Percentiles rank a stretch among this genome's conserved stretches.
Evolutionary conservation across 2,888 invertebrate species (phyloP).

Genomic region (Spilosoma lubricipeda): DNA sequence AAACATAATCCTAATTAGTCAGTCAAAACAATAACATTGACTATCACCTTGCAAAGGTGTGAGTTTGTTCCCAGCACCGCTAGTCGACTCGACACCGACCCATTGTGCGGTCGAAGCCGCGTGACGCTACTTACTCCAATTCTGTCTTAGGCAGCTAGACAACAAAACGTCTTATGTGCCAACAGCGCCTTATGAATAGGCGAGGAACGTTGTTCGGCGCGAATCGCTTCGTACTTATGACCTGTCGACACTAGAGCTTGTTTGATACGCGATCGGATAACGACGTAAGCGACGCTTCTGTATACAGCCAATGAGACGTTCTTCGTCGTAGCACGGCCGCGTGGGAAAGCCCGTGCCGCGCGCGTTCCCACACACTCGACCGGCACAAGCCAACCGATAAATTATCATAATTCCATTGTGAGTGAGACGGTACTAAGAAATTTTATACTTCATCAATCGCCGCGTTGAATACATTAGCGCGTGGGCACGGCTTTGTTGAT

Average conservation of each 20-base stretch:
- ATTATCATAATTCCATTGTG: constrained; percentile 87
- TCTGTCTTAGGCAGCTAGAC: constrained; percentile 74
- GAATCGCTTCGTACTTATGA: constrained; percentile 65
- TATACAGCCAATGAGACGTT: constrained; percentile 66
- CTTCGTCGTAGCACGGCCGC: constrained; percentile 62
- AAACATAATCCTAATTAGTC: constrained; percentile 77
- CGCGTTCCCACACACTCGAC: constrained; percentile 87
- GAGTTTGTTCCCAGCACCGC: constrained; percentile 81
- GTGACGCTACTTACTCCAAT: constrained; percentile 87
- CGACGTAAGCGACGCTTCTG: constrained; percentile 67
- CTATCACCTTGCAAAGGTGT: constrained; percentile 81
- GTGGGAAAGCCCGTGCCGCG: constrained; percentile 86
- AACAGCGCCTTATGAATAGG: constrained; percentile 57
- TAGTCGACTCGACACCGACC: constrained; percentile 80
- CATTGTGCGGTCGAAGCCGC: constrained; percentile 85
- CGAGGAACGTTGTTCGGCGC: constrained; percentile 57
- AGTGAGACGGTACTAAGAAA: constrained; percentile 86
- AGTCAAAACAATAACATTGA: constrained; percentile 80
- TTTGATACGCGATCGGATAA: constrained; percentile 53
- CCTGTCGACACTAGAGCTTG: constrained; percentile 52
- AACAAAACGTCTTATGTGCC: constrained; percentile 71
- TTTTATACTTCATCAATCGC: constrained; percentile 86
- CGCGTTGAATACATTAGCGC: constrained; percentile 85
- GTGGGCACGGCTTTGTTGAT: constrained; percentile 81
- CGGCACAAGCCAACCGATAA: constrained; percentile 87